Conservation (phyloP, 1,140 invertebrate species). For the Drosophila micromelanica region DNA sequence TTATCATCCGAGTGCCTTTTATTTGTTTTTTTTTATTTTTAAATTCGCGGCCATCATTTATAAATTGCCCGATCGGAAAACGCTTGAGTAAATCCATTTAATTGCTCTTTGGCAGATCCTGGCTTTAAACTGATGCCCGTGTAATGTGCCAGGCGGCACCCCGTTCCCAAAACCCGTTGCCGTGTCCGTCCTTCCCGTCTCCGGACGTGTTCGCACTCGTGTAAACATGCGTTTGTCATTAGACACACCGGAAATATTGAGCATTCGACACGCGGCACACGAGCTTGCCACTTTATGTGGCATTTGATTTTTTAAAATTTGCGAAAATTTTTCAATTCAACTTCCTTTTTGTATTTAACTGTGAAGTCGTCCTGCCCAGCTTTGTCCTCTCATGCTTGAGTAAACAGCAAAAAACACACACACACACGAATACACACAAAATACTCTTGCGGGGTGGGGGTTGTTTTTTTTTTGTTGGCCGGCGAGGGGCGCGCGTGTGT, state of each 20-base stretch:
- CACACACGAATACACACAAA: neutral
- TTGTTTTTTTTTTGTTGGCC: conserved; percentile 29
- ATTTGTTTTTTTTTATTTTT: neutral
- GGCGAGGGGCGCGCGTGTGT: conserved; percentile 62
- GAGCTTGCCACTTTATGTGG: conserved; percentile 64
- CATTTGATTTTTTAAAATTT: conserved; percentile 82
- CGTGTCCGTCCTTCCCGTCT: neutral
- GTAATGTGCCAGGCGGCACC: conserved; percentile 57
- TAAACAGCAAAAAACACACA: conserved; percentile 35
- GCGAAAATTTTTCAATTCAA: conserved; percentile 49
- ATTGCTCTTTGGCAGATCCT: conserved; percentile 53
- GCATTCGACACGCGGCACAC: conserved; percentile 75
- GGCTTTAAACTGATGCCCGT: conserved; percentile 64
- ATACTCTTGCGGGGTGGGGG: conserved; percentile 36
- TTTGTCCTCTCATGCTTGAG: conserved; percentile 68
- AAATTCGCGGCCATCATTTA: conserved; percentile 72
- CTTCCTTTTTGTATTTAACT: conserved; percentile 34
- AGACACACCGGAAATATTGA: conserved; percentile 82
- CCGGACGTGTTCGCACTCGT: conserved; percentile 80
- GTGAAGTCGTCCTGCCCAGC: conserved; percentile 29
- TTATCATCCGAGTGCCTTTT: conserved; percentile 45
- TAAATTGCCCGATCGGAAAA: conserved; percentile 70
- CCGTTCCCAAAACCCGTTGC: conserved; percentile 1
- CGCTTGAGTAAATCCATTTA: conserved; percentile 81
- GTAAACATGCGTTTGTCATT: conserved; percentile 83